Conservation (phyloP, 2,888 invertebrate species). For the Scaptomyza caliginosa region DNA sequence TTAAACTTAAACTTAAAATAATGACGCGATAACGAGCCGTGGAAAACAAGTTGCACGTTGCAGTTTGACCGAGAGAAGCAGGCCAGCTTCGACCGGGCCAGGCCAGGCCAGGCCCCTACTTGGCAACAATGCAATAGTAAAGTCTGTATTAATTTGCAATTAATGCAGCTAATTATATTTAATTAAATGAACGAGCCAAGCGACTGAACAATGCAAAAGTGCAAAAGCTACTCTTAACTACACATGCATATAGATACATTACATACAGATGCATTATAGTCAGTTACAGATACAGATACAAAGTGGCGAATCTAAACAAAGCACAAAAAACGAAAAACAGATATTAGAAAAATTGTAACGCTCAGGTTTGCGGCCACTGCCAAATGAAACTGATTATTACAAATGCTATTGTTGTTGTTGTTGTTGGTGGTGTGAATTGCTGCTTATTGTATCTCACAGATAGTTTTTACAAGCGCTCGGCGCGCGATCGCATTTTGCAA, state of each 20-base stretch:
- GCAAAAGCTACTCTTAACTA: constrained; percentile 12
- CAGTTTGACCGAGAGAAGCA: background rate
- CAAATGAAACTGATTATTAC: constrained; percentile 77
- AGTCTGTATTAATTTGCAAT: constrained; percentile 81
- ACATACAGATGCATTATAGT: background rate
- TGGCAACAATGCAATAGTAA: constrained; percentile 66
- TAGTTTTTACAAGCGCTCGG: constrained; percentile 57
- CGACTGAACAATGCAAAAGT: constrained; percentile 61
- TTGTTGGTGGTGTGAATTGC: constrained; percentile 69
- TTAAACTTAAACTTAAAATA: constrained; percentile 38
- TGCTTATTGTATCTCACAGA: constrained; percentile 76
- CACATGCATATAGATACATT: constrained; percentile 8
- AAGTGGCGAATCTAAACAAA: constrained; percentile 53
- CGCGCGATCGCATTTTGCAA: constrained; percentile 63
- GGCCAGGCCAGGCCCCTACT: constrained; percentile 11
- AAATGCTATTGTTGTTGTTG: constrained; percentile 66
- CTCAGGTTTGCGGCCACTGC: constrained; percentile 64
- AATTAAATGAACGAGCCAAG: constrained; percentile 76
- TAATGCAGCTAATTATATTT: constrained; percentile 80
- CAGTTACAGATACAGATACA: constrained; percentile 28
- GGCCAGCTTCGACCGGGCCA: too few species aligned
- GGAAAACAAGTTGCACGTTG: constrained; percentile 61
- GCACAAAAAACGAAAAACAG: background rate
- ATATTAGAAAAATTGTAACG: constrained; percentile 71
- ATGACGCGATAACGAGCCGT: constrained; percentile 73